These are phyloP conservation scores for Cynaeus angustus DNA, from an alignment of 2,888 invertebrate species.

Conservation along the genomic window DNA sequence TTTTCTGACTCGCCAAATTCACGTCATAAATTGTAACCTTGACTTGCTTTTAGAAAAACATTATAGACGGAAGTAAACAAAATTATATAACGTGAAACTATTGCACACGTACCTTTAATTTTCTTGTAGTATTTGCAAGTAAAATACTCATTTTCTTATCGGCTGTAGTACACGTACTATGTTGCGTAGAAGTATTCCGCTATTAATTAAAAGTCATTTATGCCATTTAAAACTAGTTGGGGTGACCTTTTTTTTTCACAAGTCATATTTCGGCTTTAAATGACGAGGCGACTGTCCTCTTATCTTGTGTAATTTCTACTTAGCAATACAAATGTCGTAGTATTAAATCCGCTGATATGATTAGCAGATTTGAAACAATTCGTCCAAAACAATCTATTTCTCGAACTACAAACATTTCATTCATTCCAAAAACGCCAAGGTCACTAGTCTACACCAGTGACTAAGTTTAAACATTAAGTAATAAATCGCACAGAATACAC, in stretches of 20 bases:
- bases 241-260: no score
- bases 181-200: no score
- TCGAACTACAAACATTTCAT: conserved; percentile 29
- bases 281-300: no score
- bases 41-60: conserved; percentile 45
- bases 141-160: no score
- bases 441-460: conserved; percentile 11
- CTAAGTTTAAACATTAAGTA: conserved; percentile 25
- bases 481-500: conserved; percentile 29
- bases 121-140: not conserved
- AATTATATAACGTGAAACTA: conserved; percentile 42
- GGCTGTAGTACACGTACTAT: no score
- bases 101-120: conserved; percentile 37
- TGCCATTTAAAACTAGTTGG: no score
- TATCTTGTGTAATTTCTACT: no score
- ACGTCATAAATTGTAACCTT: conserved; percentile 46
- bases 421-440: conserved; percentile 38
- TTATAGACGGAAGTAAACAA: conserved; percentile 49
- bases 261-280: no score
- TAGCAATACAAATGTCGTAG: no score
- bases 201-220: no score
- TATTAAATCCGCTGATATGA: no score
- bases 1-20: conserved; percentile 42
- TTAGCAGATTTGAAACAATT: no score
- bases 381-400: conserved; percentile 12